These are phyloP conservation scores for Clostera curtula DNA, from an alignment of 2,888 invertebrate species.

Conservation along the genomic window DNA sequence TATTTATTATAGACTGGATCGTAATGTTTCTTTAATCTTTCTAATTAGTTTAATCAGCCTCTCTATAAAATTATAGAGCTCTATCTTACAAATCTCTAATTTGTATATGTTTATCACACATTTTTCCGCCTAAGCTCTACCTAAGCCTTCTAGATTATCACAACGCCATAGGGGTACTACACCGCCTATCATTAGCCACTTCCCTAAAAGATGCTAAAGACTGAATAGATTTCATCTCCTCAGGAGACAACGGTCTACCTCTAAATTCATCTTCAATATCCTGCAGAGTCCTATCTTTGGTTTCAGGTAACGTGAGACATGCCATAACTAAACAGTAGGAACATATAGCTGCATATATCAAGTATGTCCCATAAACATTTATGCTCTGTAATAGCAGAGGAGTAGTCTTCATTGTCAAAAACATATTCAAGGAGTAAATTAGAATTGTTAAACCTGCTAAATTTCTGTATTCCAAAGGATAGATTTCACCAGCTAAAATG, in stretches of 20 bases:
- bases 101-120: too few species aligned
- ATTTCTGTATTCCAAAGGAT: constrained; percentile 75
- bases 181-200: constrained; percentile 14
- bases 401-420: constrained; percentile 46
- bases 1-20: too few species aligned
- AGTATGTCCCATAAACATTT: constrained; percentile 42
- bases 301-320: constrained; percentile 46
- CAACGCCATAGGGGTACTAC: constrained; percentile 17
- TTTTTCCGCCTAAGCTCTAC: too few species aligned
- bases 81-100: too few species aligned
- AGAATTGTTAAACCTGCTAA: constrained; percentile 63
- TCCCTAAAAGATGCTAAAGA: constrained; percentile 20
- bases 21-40: too few species aligned
- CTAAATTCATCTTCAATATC: constrained; percentile 59
- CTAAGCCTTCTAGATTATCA: constrained; percentile 1
- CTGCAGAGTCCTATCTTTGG: constrained; percentile 53
- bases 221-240: constrained; percentile 21
- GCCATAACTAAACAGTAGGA: constrained; percentile 39
- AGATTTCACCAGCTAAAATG: constrained; percentile 81
- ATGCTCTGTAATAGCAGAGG: constrained; percentile 36
- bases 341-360: constrained; percentile 36
- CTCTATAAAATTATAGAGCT: too few species aligned
- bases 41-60: too few species aligned
- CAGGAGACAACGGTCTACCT: constrained; percentile 28
- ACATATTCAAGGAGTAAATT: constrained; percentile 42